Evolutionary conservation across 2,797 vertebrate species (phyloP), one percentile per base, ranked within the genome.

Genomic region (Neomorphus geoffroyi): DNA sequence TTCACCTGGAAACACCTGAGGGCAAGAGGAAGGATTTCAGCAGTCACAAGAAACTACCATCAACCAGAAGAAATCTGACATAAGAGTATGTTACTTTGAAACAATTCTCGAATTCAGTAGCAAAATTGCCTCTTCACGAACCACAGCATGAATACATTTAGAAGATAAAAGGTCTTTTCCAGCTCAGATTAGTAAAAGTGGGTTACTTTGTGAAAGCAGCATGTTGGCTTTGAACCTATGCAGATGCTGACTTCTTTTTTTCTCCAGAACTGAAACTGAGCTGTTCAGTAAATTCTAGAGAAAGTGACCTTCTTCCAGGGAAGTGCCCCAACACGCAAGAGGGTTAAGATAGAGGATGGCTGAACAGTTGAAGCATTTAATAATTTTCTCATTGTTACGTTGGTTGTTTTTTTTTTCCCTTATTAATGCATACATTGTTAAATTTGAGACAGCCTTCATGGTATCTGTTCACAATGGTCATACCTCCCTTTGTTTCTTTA

Each of bases 201-300:
- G 26, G 39, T 32, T 70, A 19, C 54, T 66, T 23, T 58, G n/a
- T 56, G 45, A 83, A 80, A 69, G 58, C 57, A 71, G 83, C 2
- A 1, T 26, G 61, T 45, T 18, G 64, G 32, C 65, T 39, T 22
- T 56, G 51, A 74, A 41, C 27, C 66, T 48, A 33, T 24, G 54
- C 69, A 93, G 74, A 58, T 35, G 57, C 37, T 30, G 22, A 86
- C 60, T 86, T 57, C 50, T 78, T 80, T 80, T 85, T 69, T 95
- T 94, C 91, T 93, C 51, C 67, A 88, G 89, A 95, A 95, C 51
- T 87, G 80, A 82, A 89, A 88, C 73, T 73, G 16, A 17, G 64
- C 30, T 53, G 9, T 54, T 74, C 50, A 61, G 50, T 4, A 0
- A 54, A 24, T 89, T 93, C 74, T 87, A 71, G 57, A 92, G 71